Base-by-base conservation (phyloP, 2,797 vertebrate species). In the Lemur catta region DNA sequence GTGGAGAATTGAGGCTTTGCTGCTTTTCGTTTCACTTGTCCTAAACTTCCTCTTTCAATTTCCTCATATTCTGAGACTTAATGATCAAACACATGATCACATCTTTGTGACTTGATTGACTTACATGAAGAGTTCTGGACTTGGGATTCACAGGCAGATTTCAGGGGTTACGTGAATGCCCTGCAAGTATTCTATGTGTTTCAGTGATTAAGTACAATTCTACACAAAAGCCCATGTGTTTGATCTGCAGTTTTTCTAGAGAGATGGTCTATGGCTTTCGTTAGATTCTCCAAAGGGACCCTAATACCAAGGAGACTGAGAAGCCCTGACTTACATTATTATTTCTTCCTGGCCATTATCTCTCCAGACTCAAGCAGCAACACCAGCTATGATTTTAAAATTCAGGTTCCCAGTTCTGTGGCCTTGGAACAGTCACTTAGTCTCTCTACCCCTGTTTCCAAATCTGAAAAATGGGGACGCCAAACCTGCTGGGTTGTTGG, bases 1-100 rank as follows among this genome's bases (percentile, higher is more conserved):
- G 43, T 87, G 33, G 59, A 38, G 85, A 96, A 88, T 6, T 69
- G 55, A 89, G 35, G 26, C 38, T 57, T 74, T 95, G 22, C 30
- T 80, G 6, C 78, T 89, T 75, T 91, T 75, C 52, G 41, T 78
- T 74, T 81, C 18, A 93, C 11, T 91, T 82, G 61, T 88, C 93
- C 52, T 91, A 50, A 81, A 74, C 28, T 28, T 63, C 28, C 35
- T 85, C 43, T 93, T 92, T 92, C 69, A 86, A 59, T 84, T 86
- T 88, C 61, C 38, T 94, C 84, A 69, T 71, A 93, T 76, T 92
- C 10, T 93, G 71, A 94, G 35, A 72, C 22, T 85, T 46, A 94
- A 30, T 90, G 52, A 81, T 22, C 18, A 93, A 76, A 67, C 35
- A 72, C 13, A 63, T 30, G 69, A 78, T 57, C 57, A 84, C 82